A percentile compares a stretch with the other conserved stretches of the same genome.
Conservation (phyloP, 2,888 invertebrate genomes). For the Geotrupes spiniger region DNA sequence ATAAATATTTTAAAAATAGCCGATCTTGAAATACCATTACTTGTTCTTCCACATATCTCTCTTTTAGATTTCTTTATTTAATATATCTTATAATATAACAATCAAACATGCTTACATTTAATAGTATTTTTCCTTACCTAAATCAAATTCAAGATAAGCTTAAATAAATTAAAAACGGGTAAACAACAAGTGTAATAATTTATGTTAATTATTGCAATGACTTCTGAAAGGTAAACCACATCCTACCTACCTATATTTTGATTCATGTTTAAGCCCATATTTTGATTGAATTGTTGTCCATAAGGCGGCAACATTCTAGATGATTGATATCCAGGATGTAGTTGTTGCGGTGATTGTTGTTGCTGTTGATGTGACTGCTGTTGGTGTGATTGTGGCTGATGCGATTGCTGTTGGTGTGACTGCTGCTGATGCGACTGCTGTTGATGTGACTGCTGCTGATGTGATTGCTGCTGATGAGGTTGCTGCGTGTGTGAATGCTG, state of each 20-base stretch:
- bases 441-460: constrained; percentile 26
- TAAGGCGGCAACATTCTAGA: constrained; percentile 48
- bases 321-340: constrained; percentile 40
- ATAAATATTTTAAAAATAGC: no score
- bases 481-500: constrained; percentile 32
- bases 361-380: constrained; percentile 35
- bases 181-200: background rate
- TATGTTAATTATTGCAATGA: no score
- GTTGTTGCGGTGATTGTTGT: constrained; percentile 43
- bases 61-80: no score
- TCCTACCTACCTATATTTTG: constrained; percentile 19
- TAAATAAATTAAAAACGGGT: background rate
- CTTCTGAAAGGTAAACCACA: no score
- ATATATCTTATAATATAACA: no score
- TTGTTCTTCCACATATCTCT: no score
- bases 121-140: constrained; percentile 5
- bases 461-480: constrained; percentile 24
- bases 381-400: constrained; percentile 44
- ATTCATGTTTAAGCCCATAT: constrained; percentile 25
- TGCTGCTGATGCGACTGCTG: constrained; percentile 41
- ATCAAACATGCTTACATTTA: no score
- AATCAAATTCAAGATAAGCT: constrained; percentile 2
- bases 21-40: no score
- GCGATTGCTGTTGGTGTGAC: constrained; percentile 32
- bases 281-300: constrained; percentile 45